Percentiles rank a stretch among this genome's conserved stretches.
These are phyloP conservation scores for cattle (Bos taurus) DNA, from an alignment of 2,113 vertebrate genomes.

Conservation along the genomic window DNA sequence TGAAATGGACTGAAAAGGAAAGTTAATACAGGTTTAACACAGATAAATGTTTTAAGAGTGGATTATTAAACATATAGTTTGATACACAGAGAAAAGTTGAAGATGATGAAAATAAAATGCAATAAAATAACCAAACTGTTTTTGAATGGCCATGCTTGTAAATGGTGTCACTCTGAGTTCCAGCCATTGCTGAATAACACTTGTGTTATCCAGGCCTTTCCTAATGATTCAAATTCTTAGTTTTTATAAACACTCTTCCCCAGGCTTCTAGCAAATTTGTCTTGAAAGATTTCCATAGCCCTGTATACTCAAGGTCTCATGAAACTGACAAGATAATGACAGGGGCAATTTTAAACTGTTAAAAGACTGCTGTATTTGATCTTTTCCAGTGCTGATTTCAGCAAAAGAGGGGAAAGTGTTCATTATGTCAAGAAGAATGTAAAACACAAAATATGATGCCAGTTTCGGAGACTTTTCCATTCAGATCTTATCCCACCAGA, in stretches of 20 bases:
- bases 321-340: slow-evolving; percentile 72
- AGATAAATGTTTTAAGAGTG: background rate
- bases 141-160: background rate
- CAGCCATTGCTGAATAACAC: background rate
- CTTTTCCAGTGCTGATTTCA: slow-evolving; percentile 63
- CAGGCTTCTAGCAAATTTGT: slow-evolving; percentile 47
- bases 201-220: background rate
- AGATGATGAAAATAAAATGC: background rate
- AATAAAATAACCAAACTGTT: background rate
- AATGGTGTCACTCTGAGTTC: background rate
- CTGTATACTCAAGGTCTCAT: slow-evolving; percentile 58
- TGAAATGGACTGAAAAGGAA: background rate
- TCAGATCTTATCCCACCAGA: slow-evolving; percentile 34
- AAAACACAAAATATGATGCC: slow-evolving; percentile 69
- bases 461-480: slow-evolving; percentile 60
- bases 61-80: background rate
- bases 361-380: slow-evolving; percentile 69
- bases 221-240: slow-evolving; percentile 27
- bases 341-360: slow-evolving; percentile 68
- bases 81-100: background rate
- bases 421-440: slow-evolving; percentile 70
- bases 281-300: slow-evolving; percentile 63
- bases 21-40: background rate
- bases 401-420: slow-evolving; percentile 65
- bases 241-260: slow-evolving; percentile 54